Evolutionary conservation across 2,797 vertebrate species (phyloP).

Genomic region (Myripristis murdjan): DNA sequence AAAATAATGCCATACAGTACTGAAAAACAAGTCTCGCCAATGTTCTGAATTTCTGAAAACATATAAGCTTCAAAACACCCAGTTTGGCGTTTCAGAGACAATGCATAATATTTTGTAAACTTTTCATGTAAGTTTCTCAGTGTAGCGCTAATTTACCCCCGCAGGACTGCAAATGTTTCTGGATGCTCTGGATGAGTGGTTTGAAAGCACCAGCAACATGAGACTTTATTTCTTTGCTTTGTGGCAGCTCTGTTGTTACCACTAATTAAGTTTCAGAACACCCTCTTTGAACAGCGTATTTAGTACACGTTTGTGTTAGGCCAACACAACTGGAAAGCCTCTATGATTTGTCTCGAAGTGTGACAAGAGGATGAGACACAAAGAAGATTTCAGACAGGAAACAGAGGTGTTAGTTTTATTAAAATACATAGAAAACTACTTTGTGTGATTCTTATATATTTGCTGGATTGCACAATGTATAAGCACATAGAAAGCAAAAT

Average conservation of each 20-base stretch:
- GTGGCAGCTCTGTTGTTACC: slow-evolving; percentile 13
- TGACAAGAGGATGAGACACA: slow-evolving; percentile 82
- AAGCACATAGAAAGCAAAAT: slow-evolving; percentile 85
- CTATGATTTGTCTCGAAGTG: slow-evolving; percentile 52
- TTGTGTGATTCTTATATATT: slow-evolving; percentile 85
- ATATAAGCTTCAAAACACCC: too few relatives aligned
- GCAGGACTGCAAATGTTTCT: neutral
- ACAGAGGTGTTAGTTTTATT: slow-evolving; percentile 90
- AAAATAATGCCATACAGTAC: neutral
- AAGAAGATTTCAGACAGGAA: slow-evolving; percentile 86
- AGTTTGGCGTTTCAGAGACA: too few relatives aligned
- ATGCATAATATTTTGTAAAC: slow-evolving; percentile 16
- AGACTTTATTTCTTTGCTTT: slow-evolving; percentile 6
- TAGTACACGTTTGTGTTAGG: slow-evolving; percentile 39
- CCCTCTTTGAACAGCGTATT: slow-evolving; percentile 66
- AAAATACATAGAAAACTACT: slow-evolving; percentile 93
- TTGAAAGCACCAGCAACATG: slow-evolving; percentile 1
- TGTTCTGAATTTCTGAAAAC: too few relatives aligned
- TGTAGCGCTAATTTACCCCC: neutral
- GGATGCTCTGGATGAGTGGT: neutral
- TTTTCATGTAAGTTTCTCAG: neutral
- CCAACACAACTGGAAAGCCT: slow-evolving; percentile 47
- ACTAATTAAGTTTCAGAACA: slow-evolving; percentile 48
- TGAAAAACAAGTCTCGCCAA: neutral
- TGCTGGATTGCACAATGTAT: slow-evolving; percentile 86